Evolutionary conservation across 2,888 invertebrate species (phyloP), one percentile per base, ranked within the genome.

Genomic region (Erynnis tages): DNA sequence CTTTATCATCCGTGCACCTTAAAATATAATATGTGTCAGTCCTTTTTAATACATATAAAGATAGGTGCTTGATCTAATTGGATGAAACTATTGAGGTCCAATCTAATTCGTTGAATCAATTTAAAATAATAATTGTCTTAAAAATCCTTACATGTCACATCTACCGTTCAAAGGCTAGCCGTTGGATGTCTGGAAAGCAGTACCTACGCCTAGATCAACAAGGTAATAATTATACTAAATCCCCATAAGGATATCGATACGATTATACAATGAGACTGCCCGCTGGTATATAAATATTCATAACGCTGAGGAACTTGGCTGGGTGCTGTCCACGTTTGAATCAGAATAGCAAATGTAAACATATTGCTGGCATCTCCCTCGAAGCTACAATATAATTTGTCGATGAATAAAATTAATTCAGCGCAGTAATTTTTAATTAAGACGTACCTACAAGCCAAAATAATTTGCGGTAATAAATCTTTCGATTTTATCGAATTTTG

Each of bases 251-350:
- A 27, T 35, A 50, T 50, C 25, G 43, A 48, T 55, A 47, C 43
- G 45, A 48, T 55, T 54, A 53, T 43, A 38, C 34, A 55, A 58
- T 55, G 47, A 41, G 58, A 46, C 54, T 35, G 10, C 58, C 57
- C 43, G 55, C 55, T 57, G 56, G 5, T 54, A 29, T 32, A 52
- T 55, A 54, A 54, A 52, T 54, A 55, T 56, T 56, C 27, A 54
- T 35, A 41, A 17, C 13, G 21, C 29, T 10, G 34, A 19, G 32
- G 23, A 49, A 38, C 38, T 38, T 34, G 25, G 40, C 14, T 21
- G 30, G 27, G 17, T 10, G 49, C 27, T 50, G 32, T 50, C 34
- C 34, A 50, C 41, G 27, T 25, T 27, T 50, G 49, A 27, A 41
- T 40, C 19, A 19, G 49, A 43, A 27, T 35, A 35, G 50, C 40